phyloP scores from a whole-genome alignment of 2,888 invertebrate species.

The Cheilosia soror region DNA sequence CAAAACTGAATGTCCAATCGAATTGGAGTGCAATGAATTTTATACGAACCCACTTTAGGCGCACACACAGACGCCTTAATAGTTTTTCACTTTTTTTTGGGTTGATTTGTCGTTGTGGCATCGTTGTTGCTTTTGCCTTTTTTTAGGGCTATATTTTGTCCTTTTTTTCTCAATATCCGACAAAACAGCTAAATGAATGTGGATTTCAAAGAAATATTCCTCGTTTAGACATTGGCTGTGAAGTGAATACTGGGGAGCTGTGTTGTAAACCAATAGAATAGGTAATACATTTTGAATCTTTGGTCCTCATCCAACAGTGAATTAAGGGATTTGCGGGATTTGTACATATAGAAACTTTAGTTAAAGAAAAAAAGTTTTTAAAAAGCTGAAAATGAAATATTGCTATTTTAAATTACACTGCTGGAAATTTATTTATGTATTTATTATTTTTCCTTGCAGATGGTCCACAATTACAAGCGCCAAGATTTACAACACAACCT shows the following conservation, averaged over 20 bases:
- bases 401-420: background rate
- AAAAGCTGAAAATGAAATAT: background rate
- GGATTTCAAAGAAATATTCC: conserved; percentile 21
- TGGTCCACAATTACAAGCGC: conserved; percentile 87
- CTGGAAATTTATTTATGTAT: background rate
- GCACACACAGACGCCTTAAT: conserved; percentile 44
- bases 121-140: conserved; percentile 4
- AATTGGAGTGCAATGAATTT: conserved; percentile 70
- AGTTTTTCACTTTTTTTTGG: conserved; percentile 19
- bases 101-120: background rate
- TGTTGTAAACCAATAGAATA: conserved; percentile 17
- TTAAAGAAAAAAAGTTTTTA: background rate
- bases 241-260: conserved; percentile 8
- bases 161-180: conserved; percentile 18
- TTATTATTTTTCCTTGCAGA: conserved; percentile 76
- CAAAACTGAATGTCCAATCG: conserved; percentile 61
- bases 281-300: conserved; percentile 37
- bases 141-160: conserved; percentile 42
- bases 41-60: conserved; percentile 48
- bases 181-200: conserved; percentile 40
- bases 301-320: conserved; percentile 30
- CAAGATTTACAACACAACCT: conserved; percentile 93
- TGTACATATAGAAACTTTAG: background rate
- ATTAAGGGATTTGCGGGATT: conserved; percentile 6
- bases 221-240: conserved; percentile 1